Evolutionary conservation across 92 coral and sea anemone species (phyloP), one percentile per base, ranked within the genome.

Genomic region (Heteractis magnifica): DNA sequence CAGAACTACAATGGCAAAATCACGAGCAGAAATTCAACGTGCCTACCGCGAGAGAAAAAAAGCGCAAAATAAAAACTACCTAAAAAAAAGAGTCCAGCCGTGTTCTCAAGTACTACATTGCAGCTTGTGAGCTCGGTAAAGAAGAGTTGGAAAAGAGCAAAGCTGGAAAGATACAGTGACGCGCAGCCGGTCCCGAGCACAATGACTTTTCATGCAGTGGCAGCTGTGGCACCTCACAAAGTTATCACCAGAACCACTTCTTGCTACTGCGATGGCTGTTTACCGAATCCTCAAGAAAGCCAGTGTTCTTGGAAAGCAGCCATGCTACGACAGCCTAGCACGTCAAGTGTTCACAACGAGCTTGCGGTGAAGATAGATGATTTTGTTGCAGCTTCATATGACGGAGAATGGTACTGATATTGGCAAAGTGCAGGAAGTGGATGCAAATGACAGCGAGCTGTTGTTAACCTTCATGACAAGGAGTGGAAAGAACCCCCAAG

Each of bases 21-120:
- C 88, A 85, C 84, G 88, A 14, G 84, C 84, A 23, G 84, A 85
- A 79, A 79, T 85, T 79, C 88, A 85, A 71, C 64, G 77, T 26
- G 88, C 80, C 79, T 79, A 85, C 84, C 71, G 88, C 23, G 74
- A 85, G 74, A 51, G 26, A n/a, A 84, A 60, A 85, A 85, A 82
- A 85, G 79, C 79, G 80, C 59, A 51, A 14, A 50, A 80, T 56
- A 49, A 68, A 79, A 49, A 72, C 5, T 86, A 86, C 68, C 81
- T 49, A 72, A 56, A 53, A 62, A 72, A 71, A 53, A n/a, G 85
- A 86, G 49, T 79, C 84, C 52, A 62, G 72, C 20, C 85, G 85
- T 34, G 89, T 86, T 51, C 56, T 52, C 75, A 86, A 79, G 60
- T 80, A 86, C 73, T 58, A 86, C 76, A 68, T n/a, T 41, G 72